These are phyloP conservation scores for Ispidina lecontei DNA, from an alignment of 2,797 vertebrate genomes.

Conservation along the genomic window DNA sequence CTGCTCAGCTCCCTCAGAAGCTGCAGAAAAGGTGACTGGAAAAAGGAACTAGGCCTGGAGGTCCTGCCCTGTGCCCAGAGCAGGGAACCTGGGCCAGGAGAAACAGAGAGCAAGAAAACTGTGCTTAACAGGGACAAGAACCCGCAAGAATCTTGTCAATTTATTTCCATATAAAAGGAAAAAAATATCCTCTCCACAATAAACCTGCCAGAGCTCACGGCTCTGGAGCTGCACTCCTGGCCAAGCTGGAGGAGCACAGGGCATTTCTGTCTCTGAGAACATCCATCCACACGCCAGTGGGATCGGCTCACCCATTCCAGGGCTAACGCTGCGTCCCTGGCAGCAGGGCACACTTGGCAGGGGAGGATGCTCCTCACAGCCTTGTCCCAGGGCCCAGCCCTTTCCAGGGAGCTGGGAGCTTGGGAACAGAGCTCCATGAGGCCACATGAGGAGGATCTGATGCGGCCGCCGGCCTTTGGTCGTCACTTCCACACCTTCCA, in stretches of 20 bases:
- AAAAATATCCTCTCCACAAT: neutral
- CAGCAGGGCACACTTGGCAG: neutral
- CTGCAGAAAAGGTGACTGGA: neutral
- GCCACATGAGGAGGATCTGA: neutral
- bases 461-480: neutral
- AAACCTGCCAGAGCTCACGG: neutral
- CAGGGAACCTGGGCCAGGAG: neutral
- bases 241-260: neutral
- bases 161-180: constrained; percentile 59
- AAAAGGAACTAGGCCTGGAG: neutral
- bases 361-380: neutral
- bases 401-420: neutral
- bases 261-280: neutral
- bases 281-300: neutral
- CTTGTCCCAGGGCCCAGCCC: neutral
- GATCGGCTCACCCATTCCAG: neutral
- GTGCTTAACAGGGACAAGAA: neutral
- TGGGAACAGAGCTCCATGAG: neutral
- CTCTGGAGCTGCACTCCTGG: neutral
- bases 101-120: neutral
- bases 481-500: neutral
- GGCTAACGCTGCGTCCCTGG: neutral
- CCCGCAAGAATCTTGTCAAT: neutral
- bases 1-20: constrained; percentile 19
- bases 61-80: neutral